Percentiles rank a stretch among this genome's conserved stretches.
Evolutionary conservation across 2,888 invertebrate genomes (phyloP).

Genomic region (Ennomos quercinarius): DNA sequence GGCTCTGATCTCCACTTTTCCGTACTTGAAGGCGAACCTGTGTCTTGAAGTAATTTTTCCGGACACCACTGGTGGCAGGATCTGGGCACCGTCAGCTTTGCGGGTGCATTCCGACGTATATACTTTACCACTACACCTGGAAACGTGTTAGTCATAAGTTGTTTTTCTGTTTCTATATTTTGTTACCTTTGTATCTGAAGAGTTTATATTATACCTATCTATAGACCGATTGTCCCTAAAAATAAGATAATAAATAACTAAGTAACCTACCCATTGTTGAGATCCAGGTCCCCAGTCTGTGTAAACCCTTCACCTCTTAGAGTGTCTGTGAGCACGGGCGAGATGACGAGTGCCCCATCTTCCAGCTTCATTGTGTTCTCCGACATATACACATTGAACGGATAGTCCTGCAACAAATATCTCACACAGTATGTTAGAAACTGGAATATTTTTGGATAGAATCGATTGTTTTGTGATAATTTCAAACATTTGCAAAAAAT

Average conservation of each 20-base stretch:
- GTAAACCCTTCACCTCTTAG: slow-evolving; percentile 78
- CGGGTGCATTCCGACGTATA: slow-evolving; percentile 77
- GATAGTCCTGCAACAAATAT: slow-evolving; percentile 80
- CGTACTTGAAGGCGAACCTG: slow-evolving; percentile 89
- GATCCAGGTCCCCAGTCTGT: slow-evolving; percentile 63
- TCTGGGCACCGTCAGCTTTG: slow-evolving; percentile 78
- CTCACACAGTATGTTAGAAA: not conserved
- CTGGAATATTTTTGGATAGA: too few species aligned
- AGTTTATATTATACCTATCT: too few species aligned
- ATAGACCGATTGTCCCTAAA: too few species aligned
- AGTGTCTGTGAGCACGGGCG: slow-evolving; percentile 82
- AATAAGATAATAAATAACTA: too few species aligned
- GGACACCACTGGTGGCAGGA: slow-evolving; percentile 89
- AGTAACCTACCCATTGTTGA: slow-evolving; percentile 57
- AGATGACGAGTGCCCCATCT: slow-evolving; percentile 85
- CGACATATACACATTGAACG: slow-evolving; percentile 88
- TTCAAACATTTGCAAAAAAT: too few species aligned
- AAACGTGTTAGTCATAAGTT: too few species aligned
- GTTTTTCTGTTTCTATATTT: too few species aligned
- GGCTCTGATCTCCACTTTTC: slow-evolving; percentile 89
- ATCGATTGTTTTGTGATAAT: too few species aligned
- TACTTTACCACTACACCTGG: slow-evolving; percentile 80
- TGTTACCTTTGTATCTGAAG: too few species aligned
- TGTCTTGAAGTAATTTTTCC: slow-evolving; percentile 87
- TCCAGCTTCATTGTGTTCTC: slow-evolving; percentile 81